These are phyloP conservation scores for Borostomias antarcticus DNA, from an alignment of 2,797 vertebrate species.

Conservation along the genomic window DNA sequence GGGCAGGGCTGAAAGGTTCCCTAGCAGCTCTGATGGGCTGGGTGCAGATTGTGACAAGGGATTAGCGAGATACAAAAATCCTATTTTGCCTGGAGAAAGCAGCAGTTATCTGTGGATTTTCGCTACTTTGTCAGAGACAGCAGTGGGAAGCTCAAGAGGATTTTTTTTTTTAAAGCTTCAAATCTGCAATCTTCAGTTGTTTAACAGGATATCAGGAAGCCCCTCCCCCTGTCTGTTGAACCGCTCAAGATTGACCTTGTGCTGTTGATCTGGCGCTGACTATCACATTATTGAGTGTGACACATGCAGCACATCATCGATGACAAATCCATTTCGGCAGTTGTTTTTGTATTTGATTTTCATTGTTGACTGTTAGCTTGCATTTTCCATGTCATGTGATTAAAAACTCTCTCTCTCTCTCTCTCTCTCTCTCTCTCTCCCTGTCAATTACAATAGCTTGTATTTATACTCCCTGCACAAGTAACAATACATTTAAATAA, in stretches of 20 bases:
- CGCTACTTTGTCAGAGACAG: conserved; percentile 74
- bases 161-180: conserved; percentile 58
- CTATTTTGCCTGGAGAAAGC: conserved; percentile 86
- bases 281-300: conserved; percentile 23
- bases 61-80: conserved; percentile 91
- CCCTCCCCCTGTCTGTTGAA: neutral
- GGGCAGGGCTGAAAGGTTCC: conserved; percentile 62
- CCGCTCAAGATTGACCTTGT: conserved; percentile 22
- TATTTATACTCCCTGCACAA: neutral
- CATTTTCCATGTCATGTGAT: conserved; percentile 12
- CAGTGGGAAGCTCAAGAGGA: conserved; percentile 46
- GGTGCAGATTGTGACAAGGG: conserved; percentile 87
- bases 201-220: conserved; percentile 49
- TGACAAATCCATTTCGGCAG: too few species aligned
- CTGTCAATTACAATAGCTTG: too few species aligned
- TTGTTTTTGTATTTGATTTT: too few species aligned
- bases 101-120: conserved; percentile 76
- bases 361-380: too few species aligned
- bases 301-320: conserved; percentile 30
- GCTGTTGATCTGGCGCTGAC: too few species aligned
- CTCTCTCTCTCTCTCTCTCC: too few species aligned
- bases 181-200: conserved; percentile 64
- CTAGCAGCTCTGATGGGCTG: conserved; percentile 79
- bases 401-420: neutral
- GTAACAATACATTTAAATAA: neutral